Conservation (phyloP, 2,797 vertebrate genomes). For the Cirrhinus mrigala region DNA sequence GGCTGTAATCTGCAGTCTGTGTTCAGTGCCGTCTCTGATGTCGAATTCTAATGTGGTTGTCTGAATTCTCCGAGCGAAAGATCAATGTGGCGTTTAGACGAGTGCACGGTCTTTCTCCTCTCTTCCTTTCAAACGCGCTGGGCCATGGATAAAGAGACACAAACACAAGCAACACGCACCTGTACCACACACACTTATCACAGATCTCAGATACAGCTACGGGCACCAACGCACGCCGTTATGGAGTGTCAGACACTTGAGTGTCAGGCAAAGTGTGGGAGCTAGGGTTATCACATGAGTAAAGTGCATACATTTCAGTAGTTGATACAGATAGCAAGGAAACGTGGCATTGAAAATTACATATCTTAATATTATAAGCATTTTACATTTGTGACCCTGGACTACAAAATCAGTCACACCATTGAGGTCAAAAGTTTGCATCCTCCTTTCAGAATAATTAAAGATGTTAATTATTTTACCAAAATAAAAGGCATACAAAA, state of each 20-base stretch:
- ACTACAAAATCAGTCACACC: too few species aligned
- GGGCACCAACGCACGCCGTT: conserved; percentile 15
- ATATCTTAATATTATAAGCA: too few species aligned
- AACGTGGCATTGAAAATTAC: too few species aligned
- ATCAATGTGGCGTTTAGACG: conserved; percentile 74
- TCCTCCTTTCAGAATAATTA: too few species aligned
- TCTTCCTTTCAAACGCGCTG: conserved; percentile 69
- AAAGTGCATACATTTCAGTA: neutral
- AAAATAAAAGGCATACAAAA: too few species aligned
- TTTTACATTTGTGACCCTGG: too few species aligned
- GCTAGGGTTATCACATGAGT: neutral
- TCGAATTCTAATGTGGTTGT: conserved; percentile 60
- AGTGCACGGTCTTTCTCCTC: conserved; percentile 53
- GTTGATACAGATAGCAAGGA: neutral
- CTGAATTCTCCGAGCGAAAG: conserved; percentile 66
- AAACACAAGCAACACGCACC: conserved; percentile 63
- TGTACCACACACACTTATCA: conserved; percentile 55
- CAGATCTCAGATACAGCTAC: conserved; percentile 14
- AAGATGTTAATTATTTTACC: too few species aligned
- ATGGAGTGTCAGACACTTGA: neutral
- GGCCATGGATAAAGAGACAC: conserved; percentile 72
- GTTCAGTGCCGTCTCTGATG: conserved; percentile 44
- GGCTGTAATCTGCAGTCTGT: conserved; percentile 50
- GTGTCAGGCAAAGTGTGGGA: neutral
- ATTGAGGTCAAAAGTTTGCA: too few species aligned